Percentiles rank a stretch among this genome's conserved stretches.
Evolutionary conservation across 53 echinoderm and acorn worm species (phyloP).

Genomic region (Mesocentrotus franciscanus): DNA sequence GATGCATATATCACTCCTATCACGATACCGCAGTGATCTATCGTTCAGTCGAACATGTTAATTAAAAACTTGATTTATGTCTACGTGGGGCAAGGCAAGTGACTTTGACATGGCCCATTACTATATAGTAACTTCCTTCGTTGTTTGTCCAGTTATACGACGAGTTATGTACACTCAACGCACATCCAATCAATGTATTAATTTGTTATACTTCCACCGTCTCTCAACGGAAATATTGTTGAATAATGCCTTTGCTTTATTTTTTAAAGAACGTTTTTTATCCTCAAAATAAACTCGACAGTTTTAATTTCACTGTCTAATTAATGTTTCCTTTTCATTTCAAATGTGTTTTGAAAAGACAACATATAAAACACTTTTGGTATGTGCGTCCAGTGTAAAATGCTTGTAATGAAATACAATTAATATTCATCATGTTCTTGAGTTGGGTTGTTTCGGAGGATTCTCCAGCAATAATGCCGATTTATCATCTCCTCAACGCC

Average conservation of each 20-base stretch:
- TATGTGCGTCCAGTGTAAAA: too few relatives aligned
- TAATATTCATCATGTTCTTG: too few relatives aligned
- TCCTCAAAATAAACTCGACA: not conserved
- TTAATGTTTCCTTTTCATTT: not conserved
- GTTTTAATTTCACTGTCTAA: not conserved
- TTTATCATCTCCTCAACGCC: too few relatives aligned
- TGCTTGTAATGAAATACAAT: too few relatives aligned
- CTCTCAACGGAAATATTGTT: not conserved
- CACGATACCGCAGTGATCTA: not conserved
- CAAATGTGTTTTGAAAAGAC: too few relatives aligned
- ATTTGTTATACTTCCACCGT: not conserved
- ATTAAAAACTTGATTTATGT: not conserved
- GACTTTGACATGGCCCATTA: not conserved
- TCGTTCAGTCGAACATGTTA: not conserved
- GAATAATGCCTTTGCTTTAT: not conserved
- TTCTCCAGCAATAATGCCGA: too few relatives aligned
- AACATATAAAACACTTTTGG: too few relatives aligned
- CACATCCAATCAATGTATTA: not conserved
- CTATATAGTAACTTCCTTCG: not conserved
- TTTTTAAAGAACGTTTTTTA: not conserved
- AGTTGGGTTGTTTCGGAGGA: too few relatives aligned
- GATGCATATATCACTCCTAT: not conserved
- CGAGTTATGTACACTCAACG: not conserved
- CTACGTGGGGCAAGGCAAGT: not conserved
- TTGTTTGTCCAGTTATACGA: not conserved